Evolutionary conservation across 2,113 vertebrate species (phyloP).

Genomic region (Lepus timidus): DNA sequence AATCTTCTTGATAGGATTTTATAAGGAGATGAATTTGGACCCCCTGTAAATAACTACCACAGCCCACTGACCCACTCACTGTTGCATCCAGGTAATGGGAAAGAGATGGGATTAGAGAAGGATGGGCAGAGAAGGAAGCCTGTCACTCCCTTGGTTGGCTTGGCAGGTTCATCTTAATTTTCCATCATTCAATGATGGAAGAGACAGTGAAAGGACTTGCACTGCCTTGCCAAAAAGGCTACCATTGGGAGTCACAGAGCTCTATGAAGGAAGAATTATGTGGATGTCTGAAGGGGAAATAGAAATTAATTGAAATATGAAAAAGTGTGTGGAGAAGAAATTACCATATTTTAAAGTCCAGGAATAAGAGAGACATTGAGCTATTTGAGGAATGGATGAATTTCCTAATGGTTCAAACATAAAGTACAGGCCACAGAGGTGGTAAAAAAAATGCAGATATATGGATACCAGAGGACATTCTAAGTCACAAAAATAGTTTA

Average conservation of each 20-base stretch:
- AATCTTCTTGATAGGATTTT: not conserved
- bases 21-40: not conserved
- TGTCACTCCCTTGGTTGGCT: not conserved
- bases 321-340: not conserved
- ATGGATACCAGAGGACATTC: not conserved
- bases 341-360: not conserved
- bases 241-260: not conserved
- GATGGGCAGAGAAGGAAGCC: not conserved
- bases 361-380: conserved; percentile 13
- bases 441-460: not conserved
- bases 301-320: not conserved
- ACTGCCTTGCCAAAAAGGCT: not conserved
- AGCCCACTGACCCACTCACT: too few relatives aligned
- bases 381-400: not conserved
- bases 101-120: not conserved
- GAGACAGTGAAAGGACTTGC: not conserved
- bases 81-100: not conserved
- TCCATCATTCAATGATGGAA: not conserved
- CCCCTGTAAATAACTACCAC: not conserved
- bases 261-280: not conserved
- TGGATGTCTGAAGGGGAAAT: not conserved
- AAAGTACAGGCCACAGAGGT: not conserved
- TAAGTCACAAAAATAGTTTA: not conserved
- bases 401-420: not conserved
- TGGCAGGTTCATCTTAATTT: not conserved